Base-by-base conservation (phyloP, 2,888 invertebrate species). In the Diarsia dahlii region DNA sequence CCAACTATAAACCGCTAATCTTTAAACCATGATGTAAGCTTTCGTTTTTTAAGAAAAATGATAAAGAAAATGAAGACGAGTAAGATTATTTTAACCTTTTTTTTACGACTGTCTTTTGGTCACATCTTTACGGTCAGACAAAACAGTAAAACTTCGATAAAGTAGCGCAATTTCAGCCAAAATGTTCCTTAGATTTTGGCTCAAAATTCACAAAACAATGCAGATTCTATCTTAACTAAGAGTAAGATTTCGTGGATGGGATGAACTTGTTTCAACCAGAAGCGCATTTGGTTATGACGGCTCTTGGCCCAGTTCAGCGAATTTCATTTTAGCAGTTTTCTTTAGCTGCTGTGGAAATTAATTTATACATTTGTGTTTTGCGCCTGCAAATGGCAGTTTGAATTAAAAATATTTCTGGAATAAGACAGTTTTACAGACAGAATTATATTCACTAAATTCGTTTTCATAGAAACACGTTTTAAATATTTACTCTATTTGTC, bases 261-360 rank as follows among this genome's bases (percentile, higher is more conserved):
- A 50, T 69, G 60, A 84, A 84, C 69, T 71, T 84, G 81, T 81
- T 81, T 72, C 45, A 45, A 70, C 64, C 68, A 68, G 71, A 71
- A 80, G 78, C 65, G 65, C 81, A 81, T 78, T 83, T 84, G 83
- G 81, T 84, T 81, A 70, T 83, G 83, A 83, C 81, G 81, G 83
- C 83, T 74, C 73, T 78, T 78, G 69, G 63, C 58, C 58, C 62
- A 81, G 82, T 84, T 83, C 74, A 81, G 63, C 62, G 69, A 65
- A 74, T 84, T 70, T 45, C 20, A 70, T 81, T 83, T 74, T n/a
- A 77, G 60, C 50, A 60, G 69, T 72, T 74, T 83, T 84, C 84
- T 83, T 82, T 71, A 62, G 67, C 50, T 39, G 52, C 76, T 63
- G 81, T 71, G 23, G 13, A 71, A 77, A 84, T 83, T 76, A 84